These are phyloP conservation scores for Diloba caeruleocephala DNA, from an alignment of 2,888 invertebrate species.

Conservation along the genomic window DNA sequence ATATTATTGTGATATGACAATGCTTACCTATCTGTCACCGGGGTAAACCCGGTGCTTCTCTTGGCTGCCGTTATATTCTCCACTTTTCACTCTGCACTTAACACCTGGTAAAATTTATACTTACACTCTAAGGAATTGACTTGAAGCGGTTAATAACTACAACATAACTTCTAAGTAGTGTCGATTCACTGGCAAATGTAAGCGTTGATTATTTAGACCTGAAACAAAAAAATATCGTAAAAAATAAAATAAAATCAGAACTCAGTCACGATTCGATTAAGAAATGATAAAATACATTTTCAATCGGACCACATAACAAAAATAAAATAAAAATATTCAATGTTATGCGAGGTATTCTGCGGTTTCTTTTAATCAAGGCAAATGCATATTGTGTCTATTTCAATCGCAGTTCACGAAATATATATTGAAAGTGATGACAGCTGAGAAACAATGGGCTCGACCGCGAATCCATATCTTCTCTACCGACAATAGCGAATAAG, in stretches of 20 bases:
- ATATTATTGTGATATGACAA: no score
- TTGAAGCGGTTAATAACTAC: slow-evolving; percentile 22
- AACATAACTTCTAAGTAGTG: slow-evolving; percentile 32
- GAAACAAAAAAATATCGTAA: slow-evolving; percentile 68
- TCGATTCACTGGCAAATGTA: slow-evolving; percentile 48
- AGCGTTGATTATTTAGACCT: slow-evolving; percentile 70
- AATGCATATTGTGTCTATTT: slow-evolving; percentile 59
- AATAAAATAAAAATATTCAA: slow-evolving; percentile 55
- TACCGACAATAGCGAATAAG: slow-evolving; percentile 63
- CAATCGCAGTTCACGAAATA: slow-evolving; percentile 53
- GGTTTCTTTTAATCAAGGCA: slow-evolving; percentile 68
- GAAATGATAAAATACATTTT: slow-evolving; percentile 47
- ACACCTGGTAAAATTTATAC: slow-evolving; percentile 50
- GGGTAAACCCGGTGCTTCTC: slow-evolving; percentile 76
- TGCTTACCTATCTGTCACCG: slow-evolving; percentile 82
- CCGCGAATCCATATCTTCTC: slow-evolving; percentile 65
- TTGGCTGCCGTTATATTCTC: slow-evolving; percentile 75
- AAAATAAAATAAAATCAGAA: slow-evolving; percentile 5
- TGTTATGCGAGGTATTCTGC: slow-evolving; percentile 58
- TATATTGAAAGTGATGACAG: slow-evolving; percentile 62
- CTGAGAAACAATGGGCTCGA: slow-evolving; percentile 69
- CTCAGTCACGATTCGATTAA: slow-evolving; percentile 42
- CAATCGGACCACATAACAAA: slow-evolving; percentile 47
- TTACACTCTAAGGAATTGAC: slow-evolving; percentile 47
- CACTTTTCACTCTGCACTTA: slow-evolving; percentile 76